Evolutionary conservation across 2,888 invertebrate genomes (phyloP).

Genomic region (Meta bourneti): DNA sequence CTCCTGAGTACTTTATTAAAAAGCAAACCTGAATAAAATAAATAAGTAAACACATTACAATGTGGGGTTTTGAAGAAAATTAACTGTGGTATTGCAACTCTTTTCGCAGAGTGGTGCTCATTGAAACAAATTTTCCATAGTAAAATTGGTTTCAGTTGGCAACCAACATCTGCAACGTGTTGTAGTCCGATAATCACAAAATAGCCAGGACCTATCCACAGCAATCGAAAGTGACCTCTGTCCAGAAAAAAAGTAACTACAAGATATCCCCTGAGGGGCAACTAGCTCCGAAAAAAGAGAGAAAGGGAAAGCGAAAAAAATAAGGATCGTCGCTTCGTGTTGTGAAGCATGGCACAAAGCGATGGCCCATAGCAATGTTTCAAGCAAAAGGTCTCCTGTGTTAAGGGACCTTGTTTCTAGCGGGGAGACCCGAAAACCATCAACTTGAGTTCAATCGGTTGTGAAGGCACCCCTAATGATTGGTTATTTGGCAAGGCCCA

Average conservation of each 20-base stretch:
- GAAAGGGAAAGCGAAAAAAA: background rate
- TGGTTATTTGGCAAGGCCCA: slow-evolving; percentile 71
- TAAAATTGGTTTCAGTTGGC: too few relatives aligned
- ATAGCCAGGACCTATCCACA: too few relatives aligned
- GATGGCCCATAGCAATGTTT: slow-evolving; percentile 57
- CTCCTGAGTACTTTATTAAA: too few relatives aligned
- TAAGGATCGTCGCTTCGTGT: background rate
- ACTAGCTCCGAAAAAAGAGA: slow-evolving; percentile 18
- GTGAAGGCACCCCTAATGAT: slow-evolving; percentile 72
- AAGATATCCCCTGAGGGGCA: slow-evolving; percentile 15
- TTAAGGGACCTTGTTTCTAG: slow-evolving; percentile 55
- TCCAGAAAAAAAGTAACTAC: background rate
- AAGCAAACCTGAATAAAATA: too few relatives aligned
- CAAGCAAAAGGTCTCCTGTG: slow-evolving; percentile 50
- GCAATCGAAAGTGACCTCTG: slow-evolving; percentile 7
- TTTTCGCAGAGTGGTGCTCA: too few relatives aligned
- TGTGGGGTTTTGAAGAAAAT: too few relatives aligned
- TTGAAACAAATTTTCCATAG: too few relatives aligned
- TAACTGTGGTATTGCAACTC: too few relatives aligned
- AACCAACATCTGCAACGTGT: too few relatives aligned
- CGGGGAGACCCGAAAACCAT: slow-evolving; percentile 42
- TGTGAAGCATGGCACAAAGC: slow-evolving; percentile 52
- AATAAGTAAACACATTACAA: too few relatives aligned
- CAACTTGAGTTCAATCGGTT: slow-evolving; percentile 73
- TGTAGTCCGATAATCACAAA: too few relatives aligned